phyloP scores from a whole-genome alignment of 2,888 invertebrate species.

The Zhuqinia jingwanae region DNA sequence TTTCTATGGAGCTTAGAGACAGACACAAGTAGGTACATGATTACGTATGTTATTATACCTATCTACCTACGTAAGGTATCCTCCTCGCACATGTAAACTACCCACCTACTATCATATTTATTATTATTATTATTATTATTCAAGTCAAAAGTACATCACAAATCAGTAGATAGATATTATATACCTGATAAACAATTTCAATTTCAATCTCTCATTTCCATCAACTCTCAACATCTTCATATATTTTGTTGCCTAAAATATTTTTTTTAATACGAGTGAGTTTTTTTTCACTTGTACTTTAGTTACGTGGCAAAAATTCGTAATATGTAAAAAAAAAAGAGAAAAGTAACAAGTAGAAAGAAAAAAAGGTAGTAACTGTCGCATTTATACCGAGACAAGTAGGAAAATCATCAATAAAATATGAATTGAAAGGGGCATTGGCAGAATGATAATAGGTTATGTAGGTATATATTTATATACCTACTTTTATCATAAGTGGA shows the following conservation, averaged over 20 bases:
- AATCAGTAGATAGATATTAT: slow-evolving; percentile 8
- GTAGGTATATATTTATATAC: too few relatives aligned
- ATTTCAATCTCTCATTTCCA: slow-evolving; percentile 20
- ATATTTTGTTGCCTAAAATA: neutral
- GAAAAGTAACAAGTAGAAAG: neutral
- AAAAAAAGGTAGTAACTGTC: slow-evolving; percentile 15
- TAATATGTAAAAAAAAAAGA: too few relatives aligned
- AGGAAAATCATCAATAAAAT: slow-evolving; percentile 44
- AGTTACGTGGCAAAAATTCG: too few relatives aligned
- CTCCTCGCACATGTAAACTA: neutral
- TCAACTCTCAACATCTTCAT: slow-evolving; percentile 11
- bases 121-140: neutral
- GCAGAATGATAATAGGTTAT: slow-evolving; percentile 58
- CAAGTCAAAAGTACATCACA: slow-evolving; percentile 25
- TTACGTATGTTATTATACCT: slow-evolving; percentile 2
- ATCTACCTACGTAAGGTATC: too few relatives aligned
- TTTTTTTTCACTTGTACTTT: neutral
- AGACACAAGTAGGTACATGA: slow-evolving; percentile 18
- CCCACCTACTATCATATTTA: neutral
- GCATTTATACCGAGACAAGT: slow-evolving; percentile 26
- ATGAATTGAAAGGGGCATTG: slow-evolving; percentile 46
- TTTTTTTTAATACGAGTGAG: too few relatives aligned
- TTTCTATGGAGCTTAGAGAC: too few relatives aligned
- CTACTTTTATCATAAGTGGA: too few relatives aligned
- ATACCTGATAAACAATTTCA: slow-evolving; percentile 29